phyloP scores from a whole-genome alignment of 1,140 invertebrate genomes.

The Octopus bimaculoides region DNA sequence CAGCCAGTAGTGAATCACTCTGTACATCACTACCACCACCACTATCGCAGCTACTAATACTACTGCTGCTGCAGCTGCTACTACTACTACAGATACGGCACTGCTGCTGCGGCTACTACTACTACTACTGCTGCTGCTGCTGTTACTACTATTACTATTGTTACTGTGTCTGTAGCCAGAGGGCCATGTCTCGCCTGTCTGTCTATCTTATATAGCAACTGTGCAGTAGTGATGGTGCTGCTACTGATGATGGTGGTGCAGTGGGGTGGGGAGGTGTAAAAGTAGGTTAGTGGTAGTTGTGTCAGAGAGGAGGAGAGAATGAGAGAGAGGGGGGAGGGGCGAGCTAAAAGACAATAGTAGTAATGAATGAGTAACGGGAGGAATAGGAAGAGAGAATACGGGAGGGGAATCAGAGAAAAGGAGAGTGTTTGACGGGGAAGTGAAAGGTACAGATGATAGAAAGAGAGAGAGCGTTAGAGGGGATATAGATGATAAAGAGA shows the following conservation, averaged over 20 bases:
- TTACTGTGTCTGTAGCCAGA: not conserved
- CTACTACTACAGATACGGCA: too few species aligned
- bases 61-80: too few species aligned
- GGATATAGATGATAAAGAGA: conserved; percentile 4
- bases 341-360: conserved; percentile 9
- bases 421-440: not conserved
- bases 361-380: not conserved
- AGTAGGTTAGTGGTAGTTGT: too few species aligned
- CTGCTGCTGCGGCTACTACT: too few species aligned
- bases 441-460: too few species aligned
- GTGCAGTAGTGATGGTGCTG: not conserved
- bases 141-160: too few species aligned
- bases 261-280: too few species aligned
- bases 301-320: conserved; percentile 10
- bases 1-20: too few species aligned
- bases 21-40: too few species aligned
- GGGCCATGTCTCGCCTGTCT: conserved; percentile 13
- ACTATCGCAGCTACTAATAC: too few species aligned
- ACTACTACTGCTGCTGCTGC: too few species aligned
- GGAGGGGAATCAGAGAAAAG: not conserved
- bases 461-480: not conserved
- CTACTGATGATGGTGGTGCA: conserved; percentile 7
- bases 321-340: conserved; percentile 12
- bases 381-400: conserved; percentile 5
- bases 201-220: conserved; percentile 3